phyloP scores from a whole-genome alignment of 2,113 vertebrate species.

The Rhabdomys dilectus region DNA sequence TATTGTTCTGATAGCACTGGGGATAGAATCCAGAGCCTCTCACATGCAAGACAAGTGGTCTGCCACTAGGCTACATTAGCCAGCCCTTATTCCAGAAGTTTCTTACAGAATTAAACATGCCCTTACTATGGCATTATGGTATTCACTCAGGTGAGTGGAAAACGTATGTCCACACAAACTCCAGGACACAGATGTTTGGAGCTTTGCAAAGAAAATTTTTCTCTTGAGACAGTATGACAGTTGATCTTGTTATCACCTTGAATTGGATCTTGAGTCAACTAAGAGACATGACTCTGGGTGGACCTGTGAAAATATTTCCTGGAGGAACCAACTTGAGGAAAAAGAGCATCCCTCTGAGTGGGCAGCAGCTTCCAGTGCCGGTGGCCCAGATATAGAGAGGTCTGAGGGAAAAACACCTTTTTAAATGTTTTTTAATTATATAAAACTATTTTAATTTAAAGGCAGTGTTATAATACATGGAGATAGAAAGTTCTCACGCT shows the following conservation, averaged over 20 bases:
- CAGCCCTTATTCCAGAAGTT: background rate
- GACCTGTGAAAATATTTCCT: background rate
- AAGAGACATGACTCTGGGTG: background rate
- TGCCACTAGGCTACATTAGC: background rate
- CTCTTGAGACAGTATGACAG: background rate
- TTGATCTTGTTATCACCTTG: background rate
- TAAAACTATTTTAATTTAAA: background rate
- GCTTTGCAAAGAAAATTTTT: background rate
- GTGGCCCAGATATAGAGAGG: background rate
- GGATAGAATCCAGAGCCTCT: background rate
- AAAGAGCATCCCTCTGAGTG: background rate
- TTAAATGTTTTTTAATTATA: background rate
- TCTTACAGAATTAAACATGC: background rate
- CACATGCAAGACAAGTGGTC: background rate
- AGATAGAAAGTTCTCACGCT: background rate
- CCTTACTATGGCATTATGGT: background rate
- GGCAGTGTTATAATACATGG: background rate
- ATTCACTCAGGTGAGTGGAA: slow-evolving; percentile 18
- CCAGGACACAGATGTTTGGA: background rate
- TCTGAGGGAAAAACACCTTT: background rate
- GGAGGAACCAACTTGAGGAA: background rate
- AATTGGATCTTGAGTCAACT: background rate
- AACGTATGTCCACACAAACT: background rate
- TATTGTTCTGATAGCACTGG: background rate
- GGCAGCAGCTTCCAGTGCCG: background rate